Evolutionary conservation across 2,888 invertebrate species (phyloP).

Genomic region (Cephus runcator): DNA sequence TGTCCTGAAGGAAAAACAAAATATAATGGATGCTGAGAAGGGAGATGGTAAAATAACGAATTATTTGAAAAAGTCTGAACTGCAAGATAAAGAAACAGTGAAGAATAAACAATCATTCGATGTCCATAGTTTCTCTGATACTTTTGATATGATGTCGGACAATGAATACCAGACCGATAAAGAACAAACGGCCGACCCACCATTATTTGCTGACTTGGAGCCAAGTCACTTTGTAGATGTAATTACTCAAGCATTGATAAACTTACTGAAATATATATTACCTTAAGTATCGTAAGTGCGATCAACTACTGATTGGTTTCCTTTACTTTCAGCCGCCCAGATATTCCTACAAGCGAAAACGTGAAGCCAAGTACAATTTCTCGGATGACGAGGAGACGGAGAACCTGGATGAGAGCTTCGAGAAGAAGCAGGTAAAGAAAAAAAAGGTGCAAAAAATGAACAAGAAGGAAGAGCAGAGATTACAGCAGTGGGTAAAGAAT

Average conservation of each 20-base stretch:
- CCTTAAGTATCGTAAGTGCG: background rate
- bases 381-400: constrained; percentile 29
- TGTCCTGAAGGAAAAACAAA: background rate
- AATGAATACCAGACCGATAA: background rate
- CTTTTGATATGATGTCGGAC: constrained; percentile 1
- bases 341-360: constrained; percentile 53
- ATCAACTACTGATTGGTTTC: background rate
- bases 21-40: background rate
- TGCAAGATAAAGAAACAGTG: background rate
- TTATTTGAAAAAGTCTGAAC: background rate
- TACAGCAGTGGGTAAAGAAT: constrained; percentile 47
- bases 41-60: background rate
- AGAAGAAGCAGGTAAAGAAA: constrained; percentile 24
- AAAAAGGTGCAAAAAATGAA: constrained; percentile 31
- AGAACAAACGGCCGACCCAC: background rate
- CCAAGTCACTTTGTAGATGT: constrained; percentile 3
- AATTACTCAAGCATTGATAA: background rate
- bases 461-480: constrained; percentile 26
- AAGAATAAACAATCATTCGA: background rate
- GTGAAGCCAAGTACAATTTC: constrained; percentile 25
- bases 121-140: background rate
- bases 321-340: constrained; percentile 44
- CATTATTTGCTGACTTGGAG: constrained; percentile 1
- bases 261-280: background rate
- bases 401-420: background rate